Percentiles rank a stretch among this genome's conserved stretches.
Conservation (phyloP, 2,888 invertebrate species). For the Polydrusus pterygomalis region DNA sequence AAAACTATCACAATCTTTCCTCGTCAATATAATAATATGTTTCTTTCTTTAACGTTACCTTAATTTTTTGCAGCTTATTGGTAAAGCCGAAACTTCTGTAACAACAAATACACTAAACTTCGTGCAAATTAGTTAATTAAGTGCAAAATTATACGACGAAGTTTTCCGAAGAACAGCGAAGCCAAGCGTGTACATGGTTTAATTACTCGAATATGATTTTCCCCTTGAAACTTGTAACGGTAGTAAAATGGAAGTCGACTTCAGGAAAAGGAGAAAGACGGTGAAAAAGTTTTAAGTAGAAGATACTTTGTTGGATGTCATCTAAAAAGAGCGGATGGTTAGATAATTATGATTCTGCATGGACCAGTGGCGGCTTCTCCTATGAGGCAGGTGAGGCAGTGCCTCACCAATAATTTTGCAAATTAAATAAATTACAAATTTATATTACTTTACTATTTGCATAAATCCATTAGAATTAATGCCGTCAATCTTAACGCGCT, state of each 20-base stretch:
- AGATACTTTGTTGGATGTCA: not conserved
- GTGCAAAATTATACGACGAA: not conserved
- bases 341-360: no score
- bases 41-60: no score
- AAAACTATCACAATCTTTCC: no score
- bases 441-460: no score
- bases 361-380: no score
- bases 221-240: not conserved
- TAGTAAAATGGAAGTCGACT: not conserved
- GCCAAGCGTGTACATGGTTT: conserved; percentile 1
- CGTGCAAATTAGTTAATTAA: not conserved
- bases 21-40: not conserved
- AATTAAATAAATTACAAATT: no score
- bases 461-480: no score
- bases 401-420: no score
- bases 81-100: not conserved
- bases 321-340: no score
- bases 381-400: no score
- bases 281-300: not conserved
- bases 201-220: conserved; percentile 8
- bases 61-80: not conserved
- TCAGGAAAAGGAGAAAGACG: not conserved
- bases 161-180: not conserved
- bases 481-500: no score
- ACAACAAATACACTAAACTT: not conserved